Conservation (phyloP, 2,888 invertebrate species). For the Ormia ochracea region DNA sequence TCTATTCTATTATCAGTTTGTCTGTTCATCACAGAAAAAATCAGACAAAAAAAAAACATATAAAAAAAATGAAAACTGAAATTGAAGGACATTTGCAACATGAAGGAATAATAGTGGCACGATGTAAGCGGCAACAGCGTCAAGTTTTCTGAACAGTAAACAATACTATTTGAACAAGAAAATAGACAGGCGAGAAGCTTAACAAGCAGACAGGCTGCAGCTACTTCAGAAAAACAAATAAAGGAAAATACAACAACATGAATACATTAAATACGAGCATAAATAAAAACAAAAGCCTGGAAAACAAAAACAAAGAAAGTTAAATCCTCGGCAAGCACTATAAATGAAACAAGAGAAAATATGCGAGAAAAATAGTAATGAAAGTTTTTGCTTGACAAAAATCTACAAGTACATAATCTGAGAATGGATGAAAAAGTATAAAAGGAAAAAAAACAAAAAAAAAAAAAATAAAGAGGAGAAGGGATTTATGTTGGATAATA, state of each 20-base stretch:
- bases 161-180: slow-evolving; percentile 23
- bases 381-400: no score
- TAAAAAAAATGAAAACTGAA: slow-evolving; percentile 43
- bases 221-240: not conserved
- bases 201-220: not conserved
- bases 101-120: slow-evolving; percentile 24
- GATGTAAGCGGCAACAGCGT: slow-evolving; percentile 26
- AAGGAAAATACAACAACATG: not conserved
- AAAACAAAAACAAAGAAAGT: not conserved
- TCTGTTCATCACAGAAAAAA: slow-evolving; percentile 30
- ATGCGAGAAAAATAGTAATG: not conserved
- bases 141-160: slow-evolving; percentile 33
- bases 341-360: not conserved
- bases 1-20: not conserved
- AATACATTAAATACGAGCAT: not conserved
- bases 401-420: not conserved
- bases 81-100: slow-evolving; percentile 47
- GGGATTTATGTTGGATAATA: no score
- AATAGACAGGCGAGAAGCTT: not conserved
- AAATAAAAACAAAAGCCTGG: not conserved
- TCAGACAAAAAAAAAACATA: no score
- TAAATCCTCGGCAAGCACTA: not conserved
- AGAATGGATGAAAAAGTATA: not conserved
- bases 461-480: not conserved
- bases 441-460: not conserved